Base-by-base conservation (phyloP, 2,888 invertebrate genomes). In the Conomelus anceps region DNA sequence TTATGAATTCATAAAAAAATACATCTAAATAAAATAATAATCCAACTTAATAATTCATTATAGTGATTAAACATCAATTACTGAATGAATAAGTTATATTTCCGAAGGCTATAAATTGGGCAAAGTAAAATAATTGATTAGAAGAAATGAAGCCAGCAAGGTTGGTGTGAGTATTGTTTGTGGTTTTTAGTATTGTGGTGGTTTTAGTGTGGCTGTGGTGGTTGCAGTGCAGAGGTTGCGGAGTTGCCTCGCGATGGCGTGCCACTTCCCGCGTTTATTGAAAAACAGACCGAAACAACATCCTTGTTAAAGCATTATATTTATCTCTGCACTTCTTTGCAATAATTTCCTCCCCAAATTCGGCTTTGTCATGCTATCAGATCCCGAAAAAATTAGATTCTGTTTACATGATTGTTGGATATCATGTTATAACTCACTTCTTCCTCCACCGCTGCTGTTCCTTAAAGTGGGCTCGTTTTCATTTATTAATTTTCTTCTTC, bases 271-370 rank as follows among this genome's bases (percentile, higher is more conserved):
- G 86, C 86, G 86, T 29, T 86, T 86, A 86, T 86, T 86, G 86
- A 86, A 86, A 86, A 63, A 63, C 63, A 20, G 63, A 86, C 86
- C 24, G 86, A 86, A 86, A 86, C 86, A 26, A 29, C 86, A 86
- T 86, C 86, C 86, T 86, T 86, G 86, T 86, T 86, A 86, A 26
- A 86, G 86, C 86, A 86, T 23, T 26, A 86, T 86, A 86, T 86
- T 86, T 86, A 86, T 86, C 86, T 86, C 86, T 24, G 86, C 86
- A 86, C 86, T 86, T 86, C 86, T 24, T 86, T 29, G 22, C 86
- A 26, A 29, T 86, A 86, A 86, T 86, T 86, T 86, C 29, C 86
- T 86, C 29, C 86, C 86, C 29, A 26, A 86, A 86, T 29, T 86
- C 86, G 23, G 24, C 24, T 86, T 86, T 26, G 86, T 17, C 86